Evolutionary conservation across 1,140 invertebrate species (phyloP), one percentile per base, ranked within the genome.

Genomic region (Drosophila parabipectinata): DNA sequence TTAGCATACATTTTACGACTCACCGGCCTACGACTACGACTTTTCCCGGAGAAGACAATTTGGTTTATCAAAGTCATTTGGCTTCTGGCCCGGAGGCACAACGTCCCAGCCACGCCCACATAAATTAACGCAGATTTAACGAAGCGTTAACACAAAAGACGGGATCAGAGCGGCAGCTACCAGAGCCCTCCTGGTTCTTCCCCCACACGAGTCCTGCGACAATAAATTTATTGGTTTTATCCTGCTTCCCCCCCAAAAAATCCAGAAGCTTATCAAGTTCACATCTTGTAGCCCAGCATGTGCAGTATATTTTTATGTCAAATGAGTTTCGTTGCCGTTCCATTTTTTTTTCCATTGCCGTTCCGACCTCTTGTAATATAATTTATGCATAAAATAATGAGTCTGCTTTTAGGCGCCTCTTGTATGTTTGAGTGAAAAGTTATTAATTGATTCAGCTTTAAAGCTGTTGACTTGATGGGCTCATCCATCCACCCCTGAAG

Each of bases 201-300:
- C 3, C n/a, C 2, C 21, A 21, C n/a, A 15, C 39, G 39, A 18
- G 60, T 61, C 26, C 26, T 61, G 72, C 56, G 73, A 81, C 82
- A 85, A 85, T 87, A 85, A 87, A 85, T 87, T 87, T 88, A 87
- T 87, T 87, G 82, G 74, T 82, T 87, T 85, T 79, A 82, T 88
- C 72, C 71, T 63, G 76, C 53, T 41, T 21, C 47, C 61, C 60
- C 34, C 34, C 34, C 10, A 12, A 37, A 37, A 37, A 37, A 37
- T 28, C 2, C 26, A 52, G 52, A 52, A 34, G 72, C 78, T 81
- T 81, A 81, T 87, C 64, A 81, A 81, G 84, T 81, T 73, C 58
- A 59, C 47, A 44, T 54, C 50, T 18, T 47, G 37, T 62, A 18
- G 48, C 50, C 12, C 34, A 62, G 56, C 56, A 85, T 52, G 66